A percentile compares a stretch with the other conserved stretches of the same genome.
Conservation (phyloP, 2,113 vertebrate species). For the Edolisoma coerulescens region DNA sequence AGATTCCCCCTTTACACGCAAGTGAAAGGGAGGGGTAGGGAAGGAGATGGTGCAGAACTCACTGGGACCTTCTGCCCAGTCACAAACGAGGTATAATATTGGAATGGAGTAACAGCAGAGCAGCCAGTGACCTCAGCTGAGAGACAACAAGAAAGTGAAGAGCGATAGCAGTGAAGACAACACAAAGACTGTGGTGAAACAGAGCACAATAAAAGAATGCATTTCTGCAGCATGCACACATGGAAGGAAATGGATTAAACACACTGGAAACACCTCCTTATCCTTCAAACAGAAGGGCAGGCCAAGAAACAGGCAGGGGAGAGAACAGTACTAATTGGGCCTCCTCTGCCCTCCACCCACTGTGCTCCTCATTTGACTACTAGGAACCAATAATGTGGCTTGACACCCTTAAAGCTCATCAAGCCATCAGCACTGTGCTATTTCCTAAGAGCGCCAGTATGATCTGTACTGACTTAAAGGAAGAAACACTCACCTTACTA, state of each 20-base stretch:
- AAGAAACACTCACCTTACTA: slow-evolving; percentile 80
- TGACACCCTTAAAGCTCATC: background rate
- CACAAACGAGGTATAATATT: background rate
- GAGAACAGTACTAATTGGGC: background rate
- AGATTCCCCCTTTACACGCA: background rate
- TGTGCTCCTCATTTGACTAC: background rate
- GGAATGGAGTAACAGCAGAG: background rate
- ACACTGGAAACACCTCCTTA: background rate
- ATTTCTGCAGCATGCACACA: background rate
- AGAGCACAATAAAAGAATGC: background rate
- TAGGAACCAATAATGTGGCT: background rate
- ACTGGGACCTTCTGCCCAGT: background rate
- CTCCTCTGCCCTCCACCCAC: background rate
- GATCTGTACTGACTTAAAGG: background rate
- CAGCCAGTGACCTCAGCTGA: background rate
- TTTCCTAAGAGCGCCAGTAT: background rate
- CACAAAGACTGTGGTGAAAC: background rate
- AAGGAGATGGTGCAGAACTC: background rate
- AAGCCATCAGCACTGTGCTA: background rate
- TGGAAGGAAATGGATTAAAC: background rate
- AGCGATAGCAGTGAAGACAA: background rate
- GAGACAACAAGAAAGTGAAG: background rate
- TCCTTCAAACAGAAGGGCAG: background rate
- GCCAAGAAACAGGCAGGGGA: background rate
- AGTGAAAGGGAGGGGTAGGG: background rate